Evolutionary conservation across 2,797 vertebrate species (phyloP).

Genomic region (Lophotriccus pileatus): DNA sequence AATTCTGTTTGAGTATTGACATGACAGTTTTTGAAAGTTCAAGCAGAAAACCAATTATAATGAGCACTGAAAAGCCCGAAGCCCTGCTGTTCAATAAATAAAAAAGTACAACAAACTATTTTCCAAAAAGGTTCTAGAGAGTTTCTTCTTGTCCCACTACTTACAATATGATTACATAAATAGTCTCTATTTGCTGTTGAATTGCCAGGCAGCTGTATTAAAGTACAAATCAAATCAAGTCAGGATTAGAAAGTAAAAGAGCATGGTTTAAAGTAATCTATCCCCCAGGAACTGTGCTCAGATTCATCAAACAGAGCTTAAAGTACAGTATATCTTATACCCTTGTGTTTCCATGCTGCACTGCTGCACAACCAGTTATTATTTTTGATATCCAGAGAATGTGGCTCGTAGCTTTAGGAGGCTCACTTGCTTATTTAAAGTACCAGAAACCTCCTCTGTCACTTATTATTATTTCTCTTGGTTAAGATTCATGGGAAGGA

Average conservation of each 20-base stretch:
- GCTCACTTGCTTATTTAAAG: slow-evolving; percentile 82
- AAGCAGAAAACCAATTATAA: slow-evolving; percentile 92
- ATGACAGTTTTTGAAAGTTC: slow-evolving; percentile 93
- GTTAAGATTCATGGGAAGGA: slow-evolving; percentile 74
- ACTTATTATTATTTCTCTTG: slow-evolving; percentile 78
- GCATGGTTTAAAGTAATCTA: slow-evolving; percentile 87
- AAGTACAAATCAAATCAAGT: slow-evolving; percentile 89
- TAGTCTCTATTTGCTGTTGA: slow-evolving; percentile 85
- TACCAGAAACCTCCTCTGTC: slow-evolving; percentile 69
- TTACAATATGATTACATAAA: slow-evolving; percentile 87
- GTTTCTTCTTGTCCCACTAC: slow-evolving; percentile 82
- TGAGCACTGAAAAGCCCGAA: slow-evolving; percentile 84
- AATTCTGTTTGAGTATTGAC: slow-evolving; percentile 90
- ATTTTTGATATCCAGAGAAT: slow-evolving; percentile 83
- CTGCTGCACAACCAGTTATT: slow-evolving; percentile 82
- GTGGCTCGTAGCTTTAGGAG: slow-evolving; percentile 80
- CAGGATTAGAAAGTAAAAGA: slow-evolving; percentile 89
- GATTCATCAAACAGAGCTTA: slow-evolving; percentile 89
- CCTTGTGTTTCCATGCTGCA: slow-evolving; percentile 78
- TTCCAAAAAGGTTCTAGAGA: slow-evolving; percentile 83
- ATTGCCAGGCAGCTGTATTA: slow-evolving; percentile 87
- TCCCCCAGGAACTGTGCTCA: slow-evolving; percentile 86
- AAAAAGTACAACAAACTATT: slow-evolving; percentile 85
- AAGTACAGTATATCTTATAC: slow-evolving; percentile 86
- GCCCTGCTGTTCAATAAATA: slow-evolving; percentile 85